Base-by-base conservation (phyloP, 2,888 invertebrate genomes). In the Tachina lurida region DNA sequence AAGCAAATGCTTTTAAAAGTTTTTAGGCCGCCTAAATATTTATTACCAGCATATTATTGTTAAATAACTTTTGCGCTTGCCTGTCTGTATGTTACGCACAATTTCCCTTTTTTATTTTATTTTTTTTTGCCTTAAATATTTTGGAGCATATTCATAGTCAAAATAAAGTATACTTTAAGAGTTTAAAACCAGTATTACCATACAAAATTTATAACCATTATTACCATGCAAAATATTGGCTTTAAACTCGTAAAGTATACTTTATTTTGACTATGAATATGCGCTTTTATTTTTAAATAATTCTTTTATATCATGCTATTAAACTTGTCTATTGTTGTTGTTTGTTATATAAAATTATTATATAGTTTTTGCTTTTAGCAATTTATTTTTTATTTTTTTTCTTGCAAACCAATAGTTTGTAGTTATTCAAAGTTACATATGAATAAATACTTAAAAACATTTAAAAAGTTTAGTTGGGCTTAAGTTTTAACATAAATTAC, bases 401-500 rank as follows among this genome's bases (percentile, higher is more conserved):
- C 41, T 41, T 73, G 47, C 45, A 60, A 67, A n/a, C 22, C n/a
- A 43, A 67, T 73, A 74, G 74, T 80, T 75, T 54, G 39, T 62
- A 49, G 31, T 67, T 81, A 54, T 58, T 22, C 60, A 58, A 31
- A 60, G 60, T 43, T 56, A 4, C 49, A 5, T 68, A 54, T 76
- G 62, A 62, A 62, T 10, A 68, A 74, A 17, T 63, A 62, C 12
- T 31, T 63, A 70, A 76, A 56, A 68, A 63, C 63, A 71, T 63
- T 65, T 47, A 58, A 76, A 58, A 76, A 71, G 47, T 47, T 71
- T 52, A 43, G 67, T 73, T 73, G 62, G 60, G 52, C 70, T 56
- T 73, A 56, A 31, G 56, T 15, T 74, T 52, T 13, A 54, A 58
- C 41, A 75, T 75, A 86, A 79, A 82, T 75, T 86, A 86, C 75